Evolutionary conservation across 2,797 vertebrate genomes (phyloP).

Genomic region (Antennarius maculatus): DNA sequence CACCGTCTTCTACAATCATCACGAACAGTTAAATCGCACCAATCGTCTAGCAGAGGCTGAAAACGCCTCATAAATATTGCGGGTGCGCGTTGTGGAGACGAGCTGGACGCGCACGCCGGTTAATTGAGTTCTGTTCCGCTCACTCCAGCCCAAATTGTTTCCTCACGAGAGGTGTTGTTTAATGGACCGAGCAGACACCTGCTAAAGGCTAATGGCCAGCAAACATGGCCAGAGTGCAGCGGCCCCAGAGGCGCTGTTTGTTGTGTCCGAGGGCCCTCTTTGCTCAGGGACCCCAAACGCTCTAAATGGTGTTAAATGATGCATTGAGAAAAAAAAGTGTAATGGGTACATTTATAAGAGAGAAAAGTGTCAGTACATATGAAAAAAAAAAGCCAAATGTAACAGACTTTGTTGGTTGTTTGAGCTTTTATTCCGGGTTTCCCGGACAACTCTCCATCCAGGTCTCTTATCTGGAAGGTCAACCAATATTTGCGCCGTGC

Average conservation of each 20-base stretch:
- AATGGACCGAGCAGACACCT: slow-evolving; percentile 88
- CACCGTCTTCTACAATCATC: background rate
- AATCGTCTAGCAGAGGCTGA: background rate
- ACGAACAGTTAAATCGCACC: slow-evolving; percentile 9
- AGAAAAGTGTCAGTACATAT: slow-evolving; percentile 25
- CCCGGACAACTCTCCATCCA: slow-evolving; percentile 64
- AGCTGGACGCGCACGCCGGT: slow-evolving; percentile 68
- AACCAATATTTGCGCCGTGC: slow-evolving; percentile 70
- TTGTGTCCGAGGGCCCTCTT: slow-evolving; percentile 44
- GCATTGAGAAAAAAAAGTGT: slow-evolving; percentile 74
- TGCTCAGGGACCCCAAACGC: slow-evolving; percentile 18
- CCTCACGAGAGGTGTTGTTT: slow-evolving; percentile 88
- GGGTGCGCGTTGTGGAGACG: slow-evolving; percentile 15
- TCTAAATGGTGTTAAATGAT: slow-evolving; percentile 87
- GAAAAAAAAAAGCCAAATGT: slow-evolving; percentile 25
- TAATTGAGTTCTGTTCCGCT: slow-evolving; percentile 90
- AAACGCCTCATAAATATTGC: slow-evolving; percentile 4
- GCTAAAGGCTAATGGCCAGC: slow-evolving; percentile 87
- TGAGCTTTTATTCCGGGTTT: slow-evolving; percentile 59
- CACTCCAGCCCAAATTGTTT: slow-evolving; percentile 93
- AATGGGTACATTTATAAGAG: slow-evolving; percentile 79
- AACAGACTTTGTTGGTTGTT: slow-evolving; percentile 29
- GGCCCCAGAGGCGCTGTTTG: slow-evolving; percentile 55
- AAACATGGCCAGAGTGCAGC: slow-evolving; percentile 75
- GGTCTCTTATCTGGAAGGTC: slow-evolving; percentile 83